Conservation (phyloP, 2,797 vertebrate genomes). For the Streptopelia turtur region DNA sequence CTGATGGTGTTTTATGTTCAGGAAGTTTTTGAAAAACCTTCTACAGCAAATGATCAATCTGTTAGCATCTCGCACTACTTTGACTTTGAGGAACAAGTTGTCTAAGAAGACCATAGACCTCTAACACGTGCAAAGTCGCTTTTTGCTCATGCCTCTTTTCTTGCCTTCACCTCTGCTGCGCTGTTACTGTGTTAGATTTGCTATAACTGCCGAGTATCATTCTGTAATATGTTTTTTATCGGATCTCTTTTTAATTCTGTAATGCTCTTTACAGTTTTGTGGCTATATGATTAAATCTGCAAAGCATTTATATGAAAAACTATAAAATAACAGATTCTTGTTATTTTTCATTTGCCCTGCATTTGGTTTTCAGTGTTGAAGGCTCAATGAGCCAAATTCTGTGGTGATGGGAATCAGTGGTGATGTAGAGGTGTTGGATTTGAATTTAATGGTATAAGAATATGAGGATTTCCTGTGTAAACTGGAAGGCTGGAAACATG, state of each 20-base stretch:
- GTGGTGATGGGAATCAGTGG: neutral
- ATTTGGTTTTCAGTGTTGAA: neutral
- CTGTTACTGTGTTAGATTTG: neutral
- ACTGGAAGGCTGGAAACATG: neutral
- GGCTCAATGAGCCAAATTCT: neutral
- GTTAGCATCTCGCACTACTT: neutral
- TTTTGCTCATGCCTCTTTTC: neutral
- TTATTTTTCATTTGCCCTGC: neutral
- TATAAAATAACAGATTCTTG: neutral
- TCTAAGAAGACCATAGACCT: neutral
- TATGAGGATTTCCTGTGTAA: neutral
- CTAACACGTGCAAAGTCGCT: neutral
- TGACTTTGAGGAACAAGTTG: neutral
- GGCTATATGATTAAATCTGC: constrained; percentile 6
- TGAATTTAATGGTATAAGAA: neutral
- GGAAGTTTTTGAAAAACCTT: constrained; percentile 17
- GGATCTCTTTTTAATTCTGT: constrained; percentile 25
- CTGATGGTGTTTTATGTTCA: constrained; percentile 20
- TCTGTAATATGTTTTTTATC: neutral
- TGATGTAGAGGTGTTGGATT: neutral
- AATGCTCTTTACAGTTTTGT: neutral
- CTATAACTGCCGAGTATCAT: neutral
- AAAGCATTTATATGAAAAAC: constrained; percentile 8
- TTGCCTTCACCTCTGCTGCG: neutral
- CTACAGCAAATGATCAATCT: constrained; percentile 34